Base-by-base conservation (phyloP, 2,888 invertebrate species). In the Heliconius cydno region DNA sequence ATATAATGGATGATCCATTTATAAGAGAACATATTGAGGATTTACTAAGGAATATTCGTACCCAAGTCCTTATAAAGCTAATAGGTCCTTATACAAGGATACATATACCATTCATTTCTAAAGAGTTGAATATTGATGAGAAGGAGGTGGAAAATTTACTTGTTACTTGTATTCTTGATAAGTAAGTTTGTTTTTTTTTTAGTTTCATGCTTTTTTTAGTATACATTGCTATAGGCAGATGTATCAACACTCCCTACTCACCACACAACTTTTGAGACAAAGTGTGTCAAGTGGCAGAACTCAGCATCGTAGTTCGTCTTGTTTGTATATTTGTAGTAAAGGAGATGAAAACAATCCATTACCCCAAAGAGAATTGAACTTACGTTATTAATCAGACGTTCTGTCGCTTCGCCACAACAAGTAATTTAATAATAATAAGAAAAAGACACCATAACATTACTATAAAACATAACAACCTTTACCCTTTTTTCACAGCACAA, bases 1-100 rank as follows among this genome's bases (percentile, higher is more conserved):
- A 98, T 89, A 99, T 99, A 82, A 99, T 99, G 99, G 99, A 99
- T 87, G 99, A 99, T 95, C 99, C 98, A 0, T 99, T 99, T 93
- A 99, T 99, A 82, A 86, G 99, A 85, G 99, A 99, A 91, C 99
- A 99, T 90, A 99, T 99, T 89, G 99, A 99, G 96, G 99, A 99
- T 95, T 95, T 99, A 80, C 94, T 99, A 78, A 96, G 99, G 79
- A 99, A 99, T 92, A 99, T 99, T 88, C 96, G 99, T 84, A 99
- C 99, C 5, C 98, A 99, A 95, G 99, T 99, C 82, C 96, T 99
- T 81, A 98, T 99, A 83, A 99, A 99, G 91, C 95, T 99, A 83
- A 99, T 99, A 87, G 98, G 98, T 80, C 99, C 99, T 0, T 99
- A 99, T 94, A 99, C 99, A 71, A 97, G 98, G 89, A 99, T 99